phyloP scores from a whole-genome alignment of 23 tunicate genomes.

The Styela clava region DNA sequence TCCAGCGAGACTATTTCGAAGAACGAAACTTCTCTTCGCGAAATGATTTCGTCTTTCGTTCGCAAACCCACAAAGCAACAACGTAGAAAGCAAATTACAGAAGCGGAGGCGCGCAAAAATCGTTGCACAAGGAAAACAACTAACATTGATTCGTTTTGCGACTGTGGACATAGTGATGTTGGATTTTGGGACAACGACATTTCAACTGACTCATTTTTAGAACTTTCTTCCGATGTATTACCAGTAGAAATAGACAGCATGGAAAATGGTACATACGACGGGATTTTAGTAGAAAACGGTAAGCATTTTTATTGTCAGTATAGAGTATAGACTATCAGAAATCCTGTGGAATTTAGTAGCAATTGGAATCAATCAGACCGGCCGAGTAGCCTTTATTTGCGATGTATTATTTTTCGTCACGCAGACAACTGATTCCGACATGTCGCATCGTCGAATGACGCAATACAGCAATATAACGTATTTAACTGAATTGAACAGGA shows the following conservation, averaged over 20 bases:
- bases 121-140: not conserved
- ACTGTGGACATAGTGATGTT: not conserved
- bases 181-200: constrained; percentile 1
- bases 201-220: not conserved
- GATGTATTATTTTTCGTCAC: no score
- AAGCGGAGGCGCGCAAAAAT: not conserved
- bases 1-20: not conserved
- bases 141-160: not conserved
- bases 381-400: no score
- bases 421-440: no score
- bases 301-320: not conserved
- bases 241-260: constrained; percentile 3
- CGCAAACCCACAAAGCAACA: not conserved
- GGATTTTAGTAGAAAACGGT: not conserved
- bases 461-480: no score
- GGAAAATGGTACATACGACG: not conserved
- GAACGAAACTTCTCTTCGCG: not conserved
- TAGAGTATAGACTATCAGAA: no score
- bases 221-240: not conserved
- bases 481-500: no score
- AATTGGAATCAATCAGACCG: no score
- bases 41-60: not conserved
- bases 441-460: no score
- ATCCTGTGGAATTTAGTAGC: not conserved
- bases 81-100: not conserved